Conservation (phyloP, 2,888 invertebrate species). For the Phragmatobia fuliginosa region DNA sequence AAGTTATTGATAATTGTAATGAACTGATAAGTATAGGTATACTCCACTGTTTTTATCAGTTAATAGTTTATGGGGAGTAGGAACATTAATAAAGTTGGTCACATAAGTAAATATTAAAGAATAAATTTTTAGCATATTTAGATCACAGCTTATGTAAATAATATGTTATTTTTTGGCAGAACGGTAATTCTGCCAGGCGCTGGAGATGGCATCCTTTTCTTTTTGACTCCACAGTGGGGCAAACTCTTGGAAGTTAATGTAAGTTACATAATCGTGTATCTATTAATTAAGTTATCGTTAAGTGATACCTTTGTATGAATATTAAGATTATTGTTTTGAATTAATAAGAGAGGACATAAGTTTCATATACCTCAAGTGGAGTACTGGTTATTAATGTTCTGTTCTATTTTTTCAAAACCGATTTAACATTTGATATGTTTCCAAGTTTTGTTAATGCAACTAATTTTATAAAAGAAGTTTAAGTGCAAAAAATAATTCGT, state of each 20-base stretch:
- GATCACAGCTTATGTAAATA: background rate
- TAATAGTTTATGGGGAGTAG: background rate
- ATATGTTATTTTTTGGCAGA: conserved; percentile 60
- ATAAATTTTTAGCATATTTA: background rate
- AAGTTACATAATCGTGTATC: conserved; percentile 53
- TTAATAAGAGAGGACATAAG: no score
- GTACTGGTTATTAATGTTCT: no score
- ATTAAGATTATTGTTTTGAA: no score
- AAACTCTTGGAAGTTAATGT: conserved; percentile 90
- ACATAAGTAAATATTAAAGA: background rate
- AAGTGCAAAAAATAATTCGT: no score
- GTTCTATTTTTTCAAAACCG: no score
- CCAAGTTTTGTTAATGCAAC: no score
- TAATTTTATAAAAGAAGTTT: no score
- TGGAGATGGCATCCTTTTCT: conserved; percentile 89
- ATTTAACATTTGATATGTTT: no score
- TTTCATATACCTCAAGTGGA: no score
- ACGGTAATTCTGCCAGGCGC: conserved; percentile 90
- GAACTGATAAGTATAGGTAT: background rate
- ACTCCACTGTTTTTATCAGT: background rate
- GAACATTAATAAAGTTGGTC: background rate
- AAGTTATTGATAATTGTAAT: no score
- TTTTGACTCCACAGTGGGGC: conserved; percentile 92
- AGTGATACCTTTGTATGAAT: no score
- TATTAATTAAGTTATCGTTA: background rate